These are phyloP conservation scores for Diplolepis rosae DNA, from an alignment of 2,888 invertebrate species.

Conservation along the genomic window DNA sequence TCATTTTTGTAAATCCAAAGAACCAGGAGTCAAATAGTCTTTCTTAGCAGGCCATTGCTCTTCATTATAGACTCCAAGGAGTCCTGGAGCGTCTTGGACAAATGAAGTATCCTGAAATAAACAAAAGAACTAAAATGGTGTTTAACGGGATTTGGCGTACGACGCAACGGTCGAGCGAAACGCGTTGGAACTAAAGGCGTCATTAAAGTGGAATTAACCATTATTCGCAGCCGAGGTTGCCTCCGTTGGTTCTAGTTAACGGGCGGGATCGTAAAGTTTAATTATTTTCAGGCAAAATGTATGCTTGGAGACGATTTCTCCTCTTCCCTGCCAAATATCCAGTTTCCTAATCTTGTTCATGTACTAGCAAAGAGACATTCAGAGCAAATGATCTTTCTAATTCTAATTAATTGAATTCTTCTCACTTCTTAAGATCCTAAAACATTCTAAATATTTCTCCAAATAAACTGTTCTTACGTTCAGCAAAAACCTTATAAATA, in stretches of 20 bases:
- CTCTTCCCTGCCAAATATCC: slow-evolving; percentile 12
- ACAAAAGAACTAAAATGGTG: slow-evolving; percentile 27
- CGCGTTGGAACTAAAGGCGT: slow-evolving; percentile 49
- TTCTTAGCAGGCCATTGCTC: slow-evolving; percentile 15
- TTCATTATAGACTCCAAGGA: slow-evolving; percentile 36
- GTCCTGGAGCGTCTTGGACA: slow-evolving; percentile 21
- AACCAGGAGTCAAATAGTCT: background rate
- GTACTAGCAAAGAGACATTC: slow-evolving; percentile 9
- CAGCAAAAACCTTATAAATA: too few species aligned
- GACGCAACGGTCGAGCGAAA: slow-evolving; percentile 38
- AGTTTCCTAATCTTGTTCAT: slow-evolving; percentile 13
- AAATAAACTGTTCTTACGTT: slow-evolving; percentile 4
- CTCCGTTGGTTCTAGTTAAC: slow-evolving; percentile 52
- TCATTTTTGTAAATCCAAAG: background rate
- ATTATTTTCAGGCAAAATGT: slow-evolving; percentile 52
- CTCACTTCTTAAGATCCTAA: background rate
- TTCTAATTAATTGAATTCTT: slow-evolving; percentile 12
- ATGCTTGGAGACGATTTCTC: slow-evolving; percentile 42
- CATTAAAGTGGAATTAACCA: slow-evolving; percentile 52
- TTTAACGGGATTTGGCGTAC: slow-evolving; percentile 29
- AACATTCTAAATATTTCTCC: background rate
- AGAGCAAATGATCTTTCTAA: slow-evolving; percentile 15
- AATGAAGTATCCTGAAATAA: slow-evolving; percentile 25
- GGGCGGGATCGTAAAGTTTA: slow-evolving; percentile 52
- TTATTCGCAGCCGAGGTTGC: slow-evolving; percentile 52